phyloP scores from a whole-genome alignment of 35 echinoderm and acorn worm species.

The Eucidaris tribuloides region DNA sequence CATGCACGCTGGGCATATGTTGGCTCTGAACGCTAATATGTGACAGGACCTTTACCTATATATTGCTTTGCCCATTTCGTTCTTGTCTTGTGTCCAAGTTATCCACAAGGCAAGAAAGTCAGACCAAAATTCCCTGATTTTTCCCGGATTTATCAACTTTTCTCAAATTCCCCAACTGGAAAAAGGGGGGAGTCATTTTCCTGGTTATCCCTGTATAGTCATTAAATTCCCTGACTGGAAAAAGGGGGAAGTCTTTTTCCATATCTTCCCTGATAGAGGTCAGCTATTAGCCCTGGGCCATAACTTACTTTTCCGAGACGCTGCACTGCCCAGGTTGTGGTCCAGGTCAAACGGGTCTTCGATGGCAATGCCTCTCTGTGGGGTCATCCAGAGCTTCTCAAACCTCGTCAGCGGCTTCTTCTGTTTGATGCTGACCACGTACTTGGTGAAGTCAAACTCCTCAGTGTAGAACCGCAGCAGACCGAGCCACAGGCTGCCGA shows the following conservation, averaged over 20 bases:
- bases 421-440: conserved; percentile 81
- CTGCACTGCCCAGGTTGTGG: conserved; percentile 86
- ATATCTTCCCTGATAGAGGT: neutral
- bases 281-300: neutral
- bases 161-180: too few species aligned
- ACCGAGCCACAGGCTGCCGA: conserved; percentile 76
- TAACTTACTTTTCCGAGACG: conserved; percentile 85
- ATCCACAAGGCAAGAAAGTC: too few species aligned
- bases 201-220: neutral
- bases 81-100: too few species aligned
- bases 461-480: conserved; percentile 95
- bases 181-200: too few species aligned
- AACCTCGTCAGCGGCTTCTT: conserved; percentile 70
- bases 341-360: conserved; percentile 96
- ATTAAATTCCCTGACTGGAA: too few species aligned
- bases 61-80: too few species aligned
- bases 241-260: neutral
- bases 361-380: conserved; percentile 62
- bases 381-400: conserved; percentile 90
- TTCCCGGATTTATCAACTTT: too few species aligned
- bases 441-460: conserved; percentile 76
- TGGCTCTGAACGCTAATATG: too few species aligned
- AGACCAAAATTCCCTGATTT: too few species aligned
- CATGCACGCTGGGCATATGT: too few species aligned
- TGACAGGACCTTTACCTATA: too few species aligned